These are phyloP conservation scores for Lepilemur ruficaudatus DNA, from an alignment of 2,797 vertebrate species.

Conservation along the genomic window DNA sequence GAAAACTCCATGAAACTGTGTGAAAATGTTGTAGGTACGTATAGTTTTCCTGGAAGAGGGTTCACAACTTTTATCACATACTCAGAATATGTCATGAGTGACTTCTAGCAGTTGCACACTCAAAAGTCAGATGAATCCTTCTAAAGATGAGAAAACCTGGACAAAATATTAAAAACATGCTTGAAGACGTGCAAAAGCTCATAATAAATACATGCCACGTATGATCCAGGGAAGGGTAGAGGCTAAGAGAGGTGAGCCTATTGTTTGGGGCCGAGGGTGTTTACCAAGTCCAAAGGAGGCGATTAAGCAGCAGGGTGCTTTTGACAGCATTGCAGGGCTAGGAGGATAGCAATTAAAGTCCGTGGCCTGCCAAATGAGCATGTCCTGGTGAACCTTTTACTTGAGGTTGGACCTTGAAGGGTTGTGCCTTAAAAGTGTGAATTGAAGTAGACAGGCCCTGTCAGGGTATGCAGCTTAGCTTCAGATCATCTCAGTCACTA, in stretches of 20 bases:
- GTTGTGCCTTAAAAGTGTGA: neutral
- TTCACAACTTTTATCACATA: neutral
- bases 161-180: neutral
- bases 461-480: neutral
- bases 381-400: neutral
- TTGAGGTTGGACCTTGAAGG: neutral
- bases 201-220: neutral
- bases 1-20: neutral
- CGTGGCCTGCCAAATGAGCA: neutral
- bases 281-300: neutral
- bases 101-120: neutral
- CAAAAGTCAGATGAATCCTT: neutral
- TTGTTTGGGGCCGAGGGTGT: neutral
- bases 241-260: neutral
- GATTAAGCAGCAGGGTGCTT: neutral
- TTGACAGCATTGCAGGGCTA: neutral
- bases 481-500: neutral
- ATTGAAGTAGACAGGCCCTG: neutral
- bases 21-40: neutral
- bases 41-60: neutral
- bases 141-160: neutral
- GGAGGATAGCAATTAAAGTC: neutral
- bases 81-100: neutral
- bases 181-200: neutral
- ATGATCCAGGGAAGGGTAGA: neutral